These are phyloP conservation scores for Mohoua ochrocephala DNA, from an alignment of 2,113 vertebrate genomes.

Conservation along the genomic window DNA sequence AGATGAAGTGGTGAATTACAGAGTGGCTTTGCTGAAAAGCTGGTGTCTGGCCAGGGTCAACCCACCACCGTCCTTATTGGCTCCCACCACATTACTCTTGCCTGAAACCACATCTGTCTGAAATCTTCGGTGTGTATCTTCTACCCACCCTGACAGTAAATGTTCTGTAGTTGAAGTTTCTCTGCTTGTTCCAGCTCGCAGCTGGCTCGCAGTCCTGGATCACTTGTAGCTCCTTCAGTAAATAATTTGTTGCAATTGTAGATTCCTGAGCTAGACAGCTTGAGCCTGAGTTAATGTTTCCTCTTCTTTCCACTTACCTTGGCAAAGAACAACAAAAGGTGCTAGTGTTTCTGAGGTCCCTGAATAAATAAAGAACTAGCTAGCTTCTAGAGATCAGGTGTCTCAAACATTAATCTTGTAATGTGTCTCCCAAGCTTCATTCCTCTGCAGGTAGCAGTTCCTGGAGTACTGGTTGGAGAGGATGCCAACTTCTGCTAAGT, in stretches of 20 bases:
- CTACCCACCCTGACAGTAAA: neutral
- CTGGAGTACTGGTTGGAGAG: neutral
- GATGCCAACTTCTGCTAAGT: neutral
- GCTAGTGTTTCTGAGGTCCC: neutral
- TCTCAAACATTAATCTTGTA: neutral
- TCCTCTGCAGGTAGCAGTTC: neutral
- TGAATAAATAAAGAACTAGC: neutral
- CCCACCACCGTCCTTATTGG: neutral
- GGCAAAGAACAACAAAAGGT: neutral
- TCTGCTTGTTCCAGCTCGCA: neutral
- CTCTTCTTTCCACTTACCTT: neutral
- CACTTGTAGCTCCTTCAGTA: neutral
- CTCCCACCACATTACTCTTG: neutral
- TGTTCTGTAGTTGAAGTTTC: neutral
- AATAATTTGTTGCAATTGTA: neutral
- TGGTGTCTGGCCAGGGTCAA: neutral
- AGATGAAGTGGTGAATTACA: neutral
- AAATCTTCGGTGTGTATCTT: neutral
- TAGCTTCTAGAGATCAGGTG: neutral
- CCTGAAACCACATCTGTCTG: neutral
- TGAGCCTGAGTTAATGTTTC: neutral
- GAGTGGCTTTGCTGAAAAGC: neutral
- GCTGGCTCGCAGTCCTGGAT: accelerated
- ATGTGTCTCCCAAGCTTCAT: neutral
- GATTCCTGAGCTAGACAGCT: neutral